Percentiles rank a stretch among this genome's conserved stretches.
Conservation (phyloP, 2,113 vertebrate genomes). For the Cynopterus brachyotis region DNA sequence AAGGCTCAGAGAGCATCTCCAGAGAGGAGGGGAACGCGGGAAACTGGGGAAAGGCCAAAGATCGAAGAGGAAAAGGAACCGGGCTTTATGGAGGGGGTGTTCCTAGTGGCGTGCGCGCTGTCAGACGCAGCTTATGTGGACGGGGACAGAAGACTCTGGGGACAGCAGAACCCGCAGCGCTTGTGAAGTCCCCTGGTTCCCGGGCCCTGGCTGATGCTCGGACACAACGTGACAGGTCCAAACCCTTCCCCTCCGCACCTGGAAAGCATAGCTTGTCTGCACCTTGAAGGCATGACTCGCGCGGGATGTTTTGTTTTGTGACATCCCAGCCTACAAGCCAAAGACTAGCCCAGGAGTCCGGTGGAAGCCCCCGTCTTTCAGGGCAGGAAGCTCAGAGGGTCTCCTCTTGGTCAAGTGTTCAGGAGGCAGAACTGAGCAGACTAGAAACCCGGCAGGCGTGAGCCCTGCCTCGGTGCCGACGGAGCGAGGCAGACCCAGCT, state of each 20-base stretch:
- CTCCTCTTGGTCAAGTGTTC: fast-evolving
- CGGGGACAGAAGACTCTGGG: background rate
- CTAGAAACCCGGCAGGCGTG: background rate
- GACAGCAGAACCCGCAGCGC: background rate
- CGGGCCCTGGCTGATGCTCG: no score
- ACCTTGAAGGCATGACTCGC: background rate
- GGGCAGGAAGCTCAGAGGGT: background rate
- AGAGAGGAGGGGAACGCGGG: no score
- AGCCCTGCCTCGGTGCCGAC: background rate
- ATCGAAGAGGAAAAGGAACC: fast-evolving
- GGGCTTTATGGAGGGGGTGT: fast-evolving
- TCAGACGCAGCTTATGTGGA: fast-evolving
- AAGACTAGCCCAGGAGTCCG: background rate
- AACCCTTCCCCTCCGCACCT: fast-evolving
- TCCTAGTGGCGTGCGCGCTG: background rate
- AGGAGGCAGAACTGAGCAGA: background rate
- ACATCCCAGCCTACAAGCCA: background rate
- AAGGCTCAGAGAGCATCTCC: background rate
- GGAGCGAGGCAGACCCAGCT: fast-evolving
- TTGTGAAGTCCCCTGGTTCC: background rate
- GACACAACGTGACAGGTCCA: background rate
- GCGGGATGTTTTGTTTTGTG: background rate
- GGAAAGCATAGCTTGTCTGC: fast-evolving
- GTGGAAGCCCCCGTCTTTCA: background rate
- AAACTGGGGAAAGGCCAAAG: fast-evolving